A percentile compares a stretch with the other conserved stretches of the same genome.
Conservation (phyloP, 2,797 vertebrate genomes). For the Girardinus metallicus region DNA sequence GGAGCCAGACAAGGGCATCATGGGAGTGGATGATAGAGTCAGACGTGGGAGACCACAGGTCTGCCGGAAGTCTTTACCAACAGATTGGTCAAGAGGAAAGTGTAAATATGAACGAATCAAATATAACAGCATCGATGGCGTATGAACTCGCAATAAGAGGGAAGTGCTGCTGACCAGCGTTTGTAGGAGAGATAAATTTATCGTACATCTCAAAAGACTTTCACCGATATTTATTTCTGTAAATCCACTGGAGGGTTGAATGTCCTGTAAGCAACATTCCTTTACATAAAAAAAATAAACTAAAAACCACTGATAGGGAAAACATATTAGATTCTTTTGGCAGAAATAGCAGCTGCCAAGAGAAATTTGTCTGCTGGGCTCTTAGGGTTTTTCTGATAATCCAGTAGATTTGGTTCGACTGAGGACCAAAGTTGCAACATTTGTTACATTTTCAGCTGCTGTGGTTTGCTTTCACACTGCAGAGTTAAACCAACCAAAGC, state of each 20-base stretch:
- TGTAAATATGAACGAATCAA: conserved; percentile 5
- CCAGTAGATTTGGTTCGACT: too few relatives aligned
- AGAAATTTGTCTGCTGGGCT: background rate
- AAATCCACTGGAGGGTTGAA: background rate
- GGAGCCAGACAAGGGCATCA: conserved; percentile 74
- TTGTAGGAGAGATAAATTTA: background rate
- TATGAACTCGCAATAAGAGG: conserved; percentile 4
- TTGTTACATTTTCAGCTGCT: too few relatives aligned
- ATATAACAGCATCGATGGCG: background rate
- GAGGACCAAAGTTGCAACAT: too few relatives aligned
- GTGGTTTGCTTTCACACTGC: too few relatives aligned
- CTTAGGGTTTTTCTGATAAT: too few relatives aligned
- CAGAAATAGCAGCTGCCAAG: background rate
- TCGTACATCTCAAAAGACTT: background rate
- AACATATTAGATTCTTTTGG: background rate
- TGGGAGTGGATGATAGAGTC: conserved; percentile 52
- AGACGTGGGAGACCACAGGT: conserved; percentile 44
- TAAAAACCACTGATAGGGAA: background rate
- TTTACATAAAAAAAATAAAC: background rate
- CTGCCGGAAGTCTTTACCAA: conserved; percentile 28
- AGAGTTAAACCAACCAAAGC: too few relatives aligned
- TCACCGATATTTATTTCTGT: background rate
- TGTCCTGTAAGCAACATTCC: background rate
- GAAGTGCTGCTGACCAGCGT: background rate
- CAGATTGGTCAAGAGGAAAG: conserved; percentile 17